A percentile compares a stretch with the other conserved stretches of the same genome.
Conservation (phyloP, 2,113 vertebrate species). For the Oncorhynchus masou region DNA sequence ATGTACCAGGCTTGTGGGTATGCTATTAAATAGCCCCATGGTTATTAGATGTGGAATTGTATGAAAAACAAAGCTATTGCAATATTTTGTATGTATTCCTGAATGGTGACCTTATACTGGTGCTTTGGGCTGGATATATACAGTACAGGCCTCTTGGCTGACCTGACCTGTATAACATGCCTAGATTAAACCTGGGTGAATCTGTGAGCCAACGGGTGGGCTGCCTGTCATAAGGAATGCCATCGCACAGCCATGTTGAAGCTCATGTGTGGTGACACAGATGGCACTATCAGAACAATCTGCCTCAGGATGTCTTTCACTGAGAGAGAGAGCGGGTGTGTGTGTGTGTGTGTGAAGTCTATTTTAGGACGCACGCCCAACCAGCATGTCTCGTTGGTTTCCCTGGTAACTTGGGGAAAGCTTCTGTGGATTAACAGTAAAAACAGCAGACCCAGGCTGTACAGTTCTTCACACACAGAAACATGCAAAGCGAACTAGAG, state of each 20-base stretch:
- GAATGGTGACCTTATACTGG: not conserved
- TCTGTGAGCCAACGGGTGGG: not conserved
- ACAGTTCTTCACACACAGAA: not conserved
- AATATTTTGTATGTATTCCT: not conserved
- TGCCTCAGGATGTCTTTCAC: not conserved
- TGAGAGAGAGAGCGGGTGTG: not conserved
- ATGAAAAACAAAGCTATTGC: not conserved
- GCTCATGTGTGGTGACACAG: not conserved
- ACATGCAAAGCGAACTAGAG: no score
- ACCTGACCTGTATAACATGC: not conserved
- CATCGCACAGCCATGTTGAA: not conserved
- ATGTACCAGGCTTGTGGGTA: no score
- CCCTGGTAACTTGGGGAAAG: slow-evolving; percentile 1
- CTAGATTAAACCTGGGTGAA: no score
- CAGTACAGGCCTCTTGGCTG: not conserved
- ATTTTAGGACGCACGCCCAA: not conserved
- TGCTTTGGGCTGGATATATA: not conserved
- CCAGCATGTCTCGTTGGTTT: not conserved
- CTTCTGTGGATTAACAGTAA: not conserved
- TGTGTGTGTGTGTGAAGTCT: not conserved
- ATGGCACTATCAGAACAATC: not conserved
- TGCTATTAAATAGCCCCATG: not conserved
- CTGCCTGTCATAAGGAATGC: not conserved
- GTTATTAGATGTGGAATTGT: not conserved
- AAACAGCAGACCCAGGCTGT: not conserved